A percentile compares a stretch with the other conserved stretches of the same genome.
Conservation (phyloP, 2,797 vertebrate genomes). For the Carapus acus region DNA sequence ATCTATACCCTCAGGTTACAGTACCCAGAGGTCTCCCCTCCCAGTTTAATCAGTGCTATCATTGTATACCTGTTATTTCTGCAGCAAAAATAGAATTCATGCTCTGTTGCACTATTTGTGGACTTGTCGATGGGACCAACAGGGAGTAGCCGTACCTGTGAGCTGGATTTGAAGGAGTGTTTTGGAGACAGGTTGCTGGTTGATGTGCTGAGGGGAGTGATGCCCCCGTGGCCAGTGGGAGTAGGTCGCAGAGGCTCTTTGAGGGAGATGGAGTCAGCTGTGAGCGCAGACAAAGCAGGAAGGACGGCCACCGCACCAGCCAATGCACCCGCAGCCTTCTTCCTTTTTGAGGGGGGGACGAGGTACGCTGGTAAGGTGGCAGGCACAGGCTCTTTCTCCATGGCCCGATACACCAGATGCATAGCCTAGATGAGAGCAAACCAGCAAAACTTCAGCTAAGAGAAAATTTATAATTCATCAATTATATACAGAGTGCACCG, state of each 20-base stretch:
- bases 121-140: too few species aligned
- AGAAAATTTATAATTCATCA: too few species aligned
- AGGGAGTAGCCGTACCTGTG: slow-evolving; percentile 67
- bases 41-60: too few species aligned
- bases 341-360: slow-evolving; percentile 88
- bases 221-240: slow-evolving; percentile 70
- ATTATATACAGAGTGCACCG: too few species aligned
- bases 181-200: slow-evolving; percentile 82
- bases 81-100: too few species aligned
- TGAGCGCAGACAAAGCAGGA: slow-evolving; percentile 59
- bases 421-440: slow-evolving; percentile 74
- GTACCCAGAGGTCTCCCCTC: too few species aligned
- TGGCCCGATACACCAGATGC: slow-evolving; percentile 94
- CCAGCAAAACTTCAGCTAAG: background rate
- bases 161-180: slow-evolving; percentile 75
- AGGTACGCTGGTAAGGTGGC: slow-evolving; percentile 77
- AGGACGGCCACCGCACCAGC: slow-evolving; percentile 82
- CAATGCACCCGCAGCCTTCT: slow-evolving; percentile 74
- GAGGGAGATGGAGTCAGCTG: slow-evolving; percentile 72
- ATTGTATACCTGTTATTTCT: too few species aligned
- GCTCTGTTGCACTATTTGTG: too few species aligned
- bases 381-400: slow-evolving; percentile 90
- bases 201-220: slow-evolving; percentile 36
- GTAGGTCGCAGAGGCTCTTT: slow-evolving; percentile 84
- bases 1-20: too few species aligned